A percentile compares a stretch with the other conserved stretches of the same genome.
These are phyloP conservation scores for Loripinus fragilis DNA, from an alignment of 2,888 invertebrate species.

Conservation along the genomic window DNA sequence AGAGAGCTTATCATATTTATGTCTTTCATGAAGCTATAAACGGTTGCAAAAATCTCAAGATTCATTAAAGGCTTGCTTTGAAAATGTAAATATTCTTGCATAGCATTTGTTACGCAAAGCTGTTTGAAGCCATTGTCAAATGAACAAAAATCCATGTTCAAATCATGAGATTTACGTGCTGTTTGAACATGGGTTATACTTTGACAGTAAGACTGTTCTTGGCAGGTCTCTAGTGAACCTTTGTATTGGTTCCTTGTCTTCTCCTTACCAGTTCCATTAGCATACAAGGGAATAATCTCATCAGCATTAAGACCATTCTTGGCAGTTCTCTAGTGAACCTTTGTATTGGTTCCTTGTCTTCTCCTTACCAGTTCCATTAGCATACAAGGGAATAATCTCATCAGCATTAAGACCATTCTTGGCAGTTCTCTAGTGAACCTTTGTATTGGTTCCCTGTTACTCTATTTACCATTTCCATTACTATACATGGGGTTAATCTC, in stretches of 20 bases:
- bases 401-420: neutral
- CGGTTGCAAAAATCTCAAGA: too few relatives aligned
- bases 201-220: neutral
- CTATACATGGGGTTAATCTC: too few relatives aligned
- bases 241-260: constrained; percentile 1
- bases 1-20: too few relatives aligned
- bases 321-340: neutral
- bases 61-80: too few relatives aligned
- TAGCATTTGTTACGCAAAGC: too few relatives aligned
- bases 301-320: neutral
- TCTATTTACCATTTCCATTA: constrained; percentile 17
- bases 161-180: too few relatives aligned
- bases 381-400: constrained; percentile 11
- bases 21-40: too few relatives aligned
- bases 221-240: neutral
- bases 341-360: constrained; percentile 1
- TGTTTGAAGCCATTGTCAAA: too few relatives aligned
- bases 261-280: constrained; percentile 19
- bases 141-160: too few relatives aligned
- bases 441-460: constrained; percentile 3
- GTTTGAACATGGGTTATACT: too few relatives aligned
- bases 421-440: neutral
- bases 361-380: constrained; percentile 19
- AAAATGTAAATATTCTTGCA: too few relatives aligned
- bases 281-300: constrained; percentile 11